Evolutionary conservation across 2,113 vertebrate species (phyloP).

Genomic region (Coptodon rendalli): DNA sequence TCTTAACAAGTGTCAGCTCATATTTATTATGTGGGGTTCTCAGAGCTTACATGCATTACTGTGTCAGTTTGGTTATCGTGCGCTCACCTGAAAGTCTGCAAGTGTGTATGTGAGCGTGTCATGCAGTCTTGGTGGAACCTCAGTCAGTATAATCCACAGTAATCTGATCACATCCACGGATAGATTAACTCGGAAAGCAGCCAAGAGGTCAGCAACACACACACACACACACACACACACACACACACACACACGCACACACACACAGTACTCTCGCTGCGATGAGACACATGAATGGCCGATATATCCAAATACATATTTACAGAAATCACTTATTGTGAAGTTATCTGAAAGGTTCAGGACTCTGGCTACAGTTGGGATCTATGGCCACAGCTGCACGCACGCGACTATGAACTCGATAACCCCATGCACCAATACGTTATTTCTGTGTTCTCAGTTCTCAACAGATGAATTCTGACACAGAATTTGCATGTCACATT

Average conservation of each 20-base stretch:
- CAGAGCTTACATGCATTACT: background rate
- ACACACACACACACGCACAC: background rate
- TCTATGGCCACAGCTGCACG: background rate
- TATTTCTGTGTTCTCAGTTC: background rate
- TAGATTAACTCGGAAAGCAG: slow-evolving; percentile 38
- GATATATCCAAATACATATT: background rate
- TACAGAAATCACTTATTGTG: background rate
- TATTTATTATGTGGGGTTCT: background rate
- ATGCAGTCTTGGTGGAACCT: slow-evolving; percentile 1
- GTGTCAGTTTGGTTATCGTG: background rate
- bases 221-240: background rate
- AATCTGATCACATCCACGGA: slow-evolving; percentile 57
- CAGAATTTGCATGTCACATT: background rate
- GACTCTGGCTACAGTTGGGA: background rate
- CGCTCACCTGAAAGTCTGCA: background rate
- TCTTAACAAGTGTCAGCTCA: slow-evolving; percentile 5
- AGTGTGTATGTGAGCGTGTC: background rate
- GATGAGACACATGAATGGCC: background rate
- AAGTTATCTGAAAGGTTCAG: background rate
- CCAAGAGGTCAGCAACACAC: background rate
- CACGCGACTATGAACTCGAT: background rate
- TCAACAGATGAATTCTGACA: background rate
- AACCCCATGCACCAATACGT: background rate
- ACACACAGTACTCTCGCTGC: too few species aligned
- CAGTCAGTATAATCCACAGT: slow-evolving; percentile 49